Evolutionary conservation across 2,113 vertebrate genomes (phyloP).

Genomic region (Thymallus thymallus): DNA sequence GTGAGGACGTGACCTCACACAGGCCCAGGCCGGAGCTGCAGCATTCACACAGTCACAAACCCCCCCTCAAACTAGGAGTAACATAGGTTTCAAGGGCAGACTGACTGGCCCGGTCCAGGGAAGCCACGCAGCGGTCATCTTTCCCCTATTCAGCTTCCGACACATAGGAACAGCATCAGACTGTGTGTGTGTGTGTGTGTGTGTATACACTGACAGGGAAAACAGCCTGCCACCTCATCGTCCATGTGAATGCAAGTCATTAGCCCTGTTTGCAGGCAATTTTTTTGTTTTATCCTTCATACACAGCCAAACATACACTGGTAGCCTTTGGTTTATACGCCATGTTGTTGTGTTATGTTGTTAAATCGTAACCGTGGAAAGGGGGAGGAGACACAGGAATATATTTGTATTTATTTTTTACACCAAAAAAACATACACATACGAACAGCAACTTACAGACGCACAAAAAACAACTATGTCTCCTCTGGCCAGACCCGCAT

Average conservation of each 20-base stretch:
- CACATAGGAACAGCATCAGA: neutral
- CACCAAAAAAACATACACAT: too few species aligned
- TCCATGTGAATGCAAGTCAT: neutral
- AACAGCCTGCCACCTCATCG: neutral
- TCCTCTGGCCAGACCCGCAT: too few species aligned
- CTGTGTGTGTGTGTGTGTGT: neutral
- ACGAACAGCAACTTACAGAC: too few species aligned
- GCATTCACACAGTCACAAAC: neutral
- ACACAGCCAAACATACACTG: too few species aligned
- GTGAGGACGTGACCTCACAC: constrained; percentile 16
- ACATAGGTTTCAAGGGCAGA: constrained; percentile 30
- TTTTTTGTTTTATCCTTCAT: too few species aligned
- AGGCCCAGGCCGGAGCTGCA: neutral
- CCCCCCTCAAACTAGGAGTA: neutral
- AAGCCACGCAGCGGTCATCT: neutral
- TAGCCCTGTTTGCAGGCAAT: neutral
- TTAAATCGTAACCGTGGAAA: too few species aligned
- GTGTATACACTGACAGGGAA: too few species aligned
- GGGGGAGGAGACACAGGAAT: too few species aligned
- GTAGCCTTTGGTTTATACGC: too few species aligned
- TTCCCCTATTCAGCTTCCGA: neutral
- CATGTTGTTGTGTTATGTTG: too few species aligned
- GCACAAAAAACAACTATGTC: too few species aligned
- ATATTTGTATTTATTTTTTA: too few species aligned
- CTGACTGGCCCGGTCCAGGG: neutral